These are phyloP conservation scores for Lithophane semibrunnea DNA, from an alignment of 2,888 invertebrate species.

Conservation along the genomic window DNA sequence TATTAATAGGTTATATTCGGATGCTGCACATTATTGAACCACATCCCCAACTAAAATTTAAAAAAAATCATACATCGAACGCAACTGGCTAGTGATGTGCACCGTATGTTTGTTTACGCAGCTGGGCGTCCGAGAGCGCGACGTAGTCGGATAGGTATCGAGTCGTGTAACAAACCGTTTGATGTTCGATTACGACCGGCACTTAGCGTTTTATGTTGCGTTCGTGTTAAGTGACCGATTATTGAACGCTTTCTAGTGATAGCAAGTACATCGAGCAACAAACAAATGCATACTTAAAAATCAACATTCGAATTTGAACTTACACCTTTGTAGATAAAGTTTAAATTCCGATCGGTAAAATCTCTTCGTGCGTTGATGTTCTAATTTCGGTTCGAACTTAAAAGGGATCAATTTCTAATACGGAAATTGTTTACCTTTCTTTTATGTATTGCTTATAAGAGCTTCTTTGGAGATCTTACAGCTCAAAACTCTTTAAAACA, in stretches of 20 bases:
- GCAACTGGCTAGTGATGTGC: conserved; percentile 72
- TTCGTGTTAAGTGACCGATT: conserved; percentile 80
- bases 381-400: conserved; percentile 51
- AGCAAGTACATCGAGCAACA: conserved; percentile 60
- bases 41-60: conserved; percentile 57
- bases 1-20: conserved; percentile 43
- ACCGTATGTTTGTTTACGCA: conserved; percentile 79
- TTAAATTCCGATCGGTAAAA: conserved; percentile 19
- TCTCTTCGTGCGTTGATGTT: conserved; percentile 37
- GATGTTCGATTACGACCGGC: conserved; percentile 78
- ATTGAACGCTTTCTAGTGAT: conserved; percentile 75
- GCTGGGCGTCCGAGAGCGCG: conserved; percentile 70
- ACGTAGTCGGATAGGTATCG: conserved; percentile 68
- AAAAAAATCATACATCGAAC: conserved; percentile 66
- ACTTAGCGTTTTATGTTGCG: conserved; percentile 78
- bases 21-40: conserved; percentile 47
- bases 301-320: conserved; percentile 44
- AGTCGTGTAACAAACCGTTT: conserved; percentile 76
- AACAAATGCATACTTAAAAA: conserved; percentile 58
- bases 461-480: conserved; percentile 24
- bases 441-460: conserved; percentile 43
- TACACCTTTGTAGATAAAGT: conserved; percentile 39
- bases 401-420: conserved; percentile 47
- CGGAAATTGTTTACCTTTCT: conserved; percentile 55
- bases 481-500: conserved; percentile 13